A percentile compares a stretch with the other conserved stretches of the same genome.
Evolutionary conservation across 1,140 invertebrate genomes (phyloP).

Genomic region (Dryas iulia): DNA sequence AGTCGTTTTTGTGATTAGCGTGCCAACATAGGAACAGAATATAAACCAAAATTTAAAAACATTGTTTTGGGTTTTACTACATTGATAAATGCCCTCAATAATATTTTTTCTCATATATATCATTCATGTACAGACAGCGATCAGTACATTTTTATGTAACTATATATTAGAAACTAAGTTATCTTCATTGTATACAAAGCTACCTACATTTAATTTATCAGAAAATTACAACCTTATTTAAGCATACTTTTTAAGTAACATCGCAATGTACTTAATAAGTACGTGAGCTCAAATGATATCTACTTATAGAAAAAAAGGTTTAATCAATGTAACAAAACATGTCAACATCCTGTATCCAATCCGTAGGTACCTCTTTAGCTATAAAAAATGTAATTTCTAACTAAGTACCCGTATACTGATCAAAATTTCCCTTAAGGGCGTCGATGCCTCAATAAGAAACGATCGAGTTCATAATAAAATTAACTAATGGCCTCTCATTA

Average conservation of each 20-base stretch:
- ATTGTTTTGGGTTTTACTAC: no score
- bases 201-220: no score
- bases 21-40: no score
- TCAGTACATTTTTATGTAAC: no score
- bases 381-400: conserved; percentile 36
- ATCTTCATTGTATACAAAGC: no score
- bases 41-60: no score
- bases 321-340: conserved; percentile 3
- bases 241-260: background rate
- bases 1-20: no score
- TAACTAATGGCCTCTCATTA: conserved; percentile 45
- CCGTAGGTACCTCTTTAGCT: conserved; percentile 13
- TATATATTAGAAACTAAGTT: no score
- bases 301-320: background rate
- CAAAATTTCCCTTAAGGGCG: conserved; percentile 27
- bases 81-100: no score
- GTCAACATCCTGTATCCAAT: conserved; percentile 21
- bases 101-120: no score
- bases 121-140: no score
- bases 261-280: background rate
- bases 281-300: background rate
- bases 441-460: conserved; percentile 33
- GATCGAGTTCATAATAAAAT: conserved; percentile 40
- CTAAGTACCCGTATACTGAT: conserved; percentile 27
- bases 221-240: no score